Conservation (phyloP, 2,888 invertebrate genomes). For the Pyrrhosoma nymphula region DNA sequence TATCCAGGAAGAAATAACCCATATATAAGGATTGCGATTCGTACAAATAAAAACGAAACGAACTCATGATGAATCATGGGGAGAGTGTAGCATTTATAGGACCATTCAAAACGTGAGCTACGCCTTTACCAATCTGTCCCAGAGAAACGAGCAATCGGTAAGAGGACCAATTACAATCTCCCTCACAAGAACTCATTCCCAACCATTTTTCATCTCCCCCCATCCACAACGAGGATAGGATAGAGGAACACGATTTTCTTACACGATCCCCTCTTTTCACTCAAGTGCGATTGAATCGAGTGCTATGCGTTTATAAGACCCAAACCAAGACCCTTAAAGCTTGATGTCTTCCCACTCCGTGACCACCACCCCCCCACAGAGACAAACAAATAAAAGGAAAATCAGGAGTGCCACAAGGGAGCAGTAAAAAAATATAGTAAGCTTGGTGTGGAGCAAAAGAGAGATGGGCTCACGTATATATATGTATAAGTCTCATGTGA, state of each 20-base stretch:
- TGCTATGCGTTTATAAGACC: background rate
- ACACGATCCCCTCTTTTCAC: background rate
- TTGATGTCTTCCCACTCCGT: background rate
- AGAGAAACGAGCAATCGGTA: no score
- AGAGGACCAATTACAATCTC: background rate
- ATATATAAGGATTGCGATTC: no score
- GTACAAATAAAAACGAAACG: no score
- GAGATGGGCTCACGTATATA: background rate
- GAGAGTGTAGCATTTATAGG: no score
- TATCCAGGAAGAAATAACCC: no score
- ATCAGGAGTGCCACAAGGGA: background rate
- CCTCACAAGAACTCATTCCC: background rate
- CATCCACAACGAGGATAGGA: no score
- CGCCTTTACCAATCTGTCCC: no score
- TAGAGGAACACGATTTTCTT: no score
- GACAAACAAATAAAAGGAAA: background rate
- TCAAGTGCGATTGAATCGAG: slow-evolving; percentile 1
- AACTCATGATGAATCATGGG: no score
- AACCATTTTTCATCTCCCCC: background rate
- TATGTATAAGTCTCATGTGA: background rate
- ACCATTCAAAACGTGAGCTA: no score
- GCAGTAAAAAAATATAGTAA: background rate
- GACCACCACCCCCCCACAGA: background rate
- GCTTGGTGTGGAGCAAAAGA: background rate
- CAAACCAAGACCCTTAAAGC: background rate